A percentile compares a stretch with the other conserved stretches of the same genome.
Evolutionary conservation across 2,888 invertebrate genomes (phyloP).

Genomic region (Cephalotes varians): DNA sequence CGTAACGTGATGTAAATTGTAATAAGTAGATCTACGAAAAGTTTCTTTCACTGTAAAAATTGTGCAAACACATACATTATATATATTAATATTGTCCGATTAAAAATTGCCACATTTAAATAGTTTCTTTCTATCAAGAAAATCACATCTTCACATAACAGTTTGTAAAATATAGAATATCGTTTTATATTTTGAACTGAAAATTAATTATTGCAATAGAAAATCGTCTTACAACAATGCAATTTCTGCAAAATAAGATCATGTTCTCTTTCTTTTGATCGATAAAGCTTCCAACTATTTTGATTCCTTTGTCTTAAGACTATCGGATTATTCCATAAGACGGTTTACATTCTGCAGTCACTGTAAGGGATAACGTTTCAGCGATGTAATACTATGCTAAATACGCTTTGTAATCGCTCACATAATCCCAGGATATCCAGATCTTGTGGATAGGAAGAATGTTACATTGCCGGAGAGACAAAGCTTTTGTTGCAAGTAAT

Average conservation of each 20-base stretch:
- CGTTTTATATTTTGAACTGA: not conserved
- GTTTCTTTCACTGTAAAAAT: not conserved
- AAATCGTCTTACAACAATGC: not conserved
- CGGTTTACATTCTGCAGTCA: slow-evolving; percentile 27
- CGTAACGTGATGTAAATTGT: not conserved
- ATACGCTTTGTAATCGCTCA: slow-evolving; percentile 33
- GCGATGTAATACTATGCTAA: slow-evolving; percentile 52
- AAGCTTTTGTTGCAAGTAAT: slow-evolving; percentile 16
- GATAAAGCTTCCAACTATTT: slow-evolving; percentile 3
- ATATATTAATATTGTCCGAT: not conserved
- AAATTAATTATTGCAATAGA: not conserved
- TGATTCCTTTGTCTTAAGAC: not conserved
- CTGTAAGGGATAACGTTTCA: slow-evolving; percentile 33
- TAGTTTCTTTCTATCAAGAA: not conserved
- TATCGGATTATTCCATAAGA: slow-evolving; percentile 44
- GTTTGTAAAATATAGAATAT: not conserved
- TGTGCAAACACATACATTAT: not conserved
- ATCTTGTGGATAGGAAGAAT: slow-evolving; percentile 35
- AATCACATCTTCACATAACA: not conserved
- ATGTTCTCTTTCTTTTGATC: slow-evolving; percentile 10
- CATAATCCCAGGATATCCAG: slow-evolving; percentile 23
- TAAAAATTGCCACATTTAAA: not conserved
- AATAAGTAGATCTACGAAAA: not conserved
- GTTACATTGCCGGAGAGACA: slow-evolving; percentile 10
- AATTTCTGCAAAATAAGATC: slow-evolving; percentile 7